Evolutionary conservation across 2,113 vertebrate genomes (phyloP), one percentile per base, ranked within the genome.

Genomic region (Merops nubicus): DNA sequence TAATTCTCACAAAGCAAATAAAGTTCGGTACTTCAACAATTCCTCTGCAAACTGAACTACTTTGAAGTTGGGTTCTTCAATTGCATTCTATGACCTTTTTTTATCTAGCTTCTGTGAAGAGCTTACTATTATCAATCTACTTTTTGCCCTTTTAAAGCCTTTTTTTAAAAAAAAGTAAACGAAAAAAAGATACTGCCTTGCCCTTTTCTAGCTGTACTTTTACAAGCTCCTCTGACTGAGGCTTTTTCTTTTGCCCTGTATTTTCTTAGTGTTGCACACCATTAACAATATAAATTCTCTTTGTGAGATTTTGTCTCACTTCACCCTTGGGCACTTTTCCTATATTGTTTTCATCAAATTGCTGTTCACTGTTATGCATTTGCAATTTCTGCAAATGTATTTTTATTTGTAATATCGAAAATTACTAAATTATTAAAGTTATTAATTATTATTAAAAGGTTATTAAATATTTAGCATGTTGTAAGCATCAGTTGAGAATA

Each of bases 161-260:
- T 83, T 42, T 18, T 28, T 16, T 23, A 20, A 47, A 9, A 20
- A 56, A n/a, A 22, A n/a, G 23, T 42, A 28, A n/a, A 23, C 22
- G 5, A 34, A 34, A 1, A 33, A 59, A 15, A 53, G 17, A 22
- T 69, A 82, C 17, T 54, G 48, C 45, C 21, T 82, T 95, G 87
- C 45, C 45, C 60, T 96, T 93, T 91, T 88, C 64, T 86, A 84
- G 45, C 54, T 79, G 34, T 33, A 93, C 5, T 95, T 97, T 62
- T 42, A 81, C 10, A 89, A 56, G 28, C 17, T 80, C 15, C 42
- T 48, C 43, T 84, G 68, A 81, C 28, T 34, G 45, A 84, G 4
- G 42, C 48, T 56, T 40, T 51, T 91, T 73, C 47, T 36, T 85
- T 76, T 78, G 20, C 15, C 15, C 51, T 53, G 4, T 50, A 85